Base-by-base conservation (phyloP, 2,797 vertebrate species). In the Microchirus variegatus region DNA sequence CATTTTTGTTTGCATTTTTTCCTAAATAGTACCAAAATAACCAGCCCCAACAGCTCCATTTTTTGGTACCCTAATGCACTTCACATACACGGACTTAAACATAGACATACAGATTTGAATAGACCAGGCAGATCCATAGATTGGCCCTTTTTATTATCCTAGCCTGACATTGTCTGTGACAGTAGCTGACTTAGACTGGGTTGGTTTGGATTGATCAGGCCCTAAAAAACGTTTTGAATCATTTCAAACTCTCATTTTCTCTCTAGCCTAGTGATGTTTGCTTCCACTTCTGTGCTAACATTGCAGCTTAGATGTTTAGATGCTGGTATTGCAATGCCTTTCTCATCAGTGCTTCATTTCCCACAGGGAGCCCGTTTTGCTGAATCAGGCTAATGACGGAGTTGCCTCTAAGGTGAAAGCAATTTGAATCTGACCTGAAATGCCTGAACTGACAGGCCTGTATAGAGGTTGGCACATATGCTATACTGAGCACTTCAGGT, bases 391-490 rank as follows among this genome's bases (percentile, higher is more conserved):
- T 44, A 42, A 70, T 37, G 44, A 69, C 63, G 54, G 17, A 16
- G 43, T 57, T 45, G 60, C 48, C 44, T 67, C 51, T 36, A 52
- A 73, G 76, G 64, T 59, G 69, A 80, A 74, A 38, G 73, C 73
- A 70, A 80, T 82, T 74, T 78, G 63, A 90, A 88, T 85, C 77
- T 73, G n/a, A n/a, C n/a, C n/a, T n/a, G n/a, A n/a, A n/a, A n/a
- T n/a, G 62, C 44, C 78, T 71, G 75, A 63, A 72, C 60, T 54
- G 49, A 71, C 57, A 73, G 59, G 26, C 61, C 50, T 42, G 70
- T 18, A 41, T 59, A 49, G 52, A 82, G 69, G 67, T 48, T 38
- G 15, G 26, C 5, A 11, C 85, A 86, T 89, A 90, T 77, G 64
- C 70, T 80, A 89, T 79, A 77, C 79, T 67, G 63, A 74, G 61